These are phyloP conservation scores for Palythoa caribaeorum DNA, from an alignment of 92 coral and sea anemone species.

Conservation along the genomic window DNA sequence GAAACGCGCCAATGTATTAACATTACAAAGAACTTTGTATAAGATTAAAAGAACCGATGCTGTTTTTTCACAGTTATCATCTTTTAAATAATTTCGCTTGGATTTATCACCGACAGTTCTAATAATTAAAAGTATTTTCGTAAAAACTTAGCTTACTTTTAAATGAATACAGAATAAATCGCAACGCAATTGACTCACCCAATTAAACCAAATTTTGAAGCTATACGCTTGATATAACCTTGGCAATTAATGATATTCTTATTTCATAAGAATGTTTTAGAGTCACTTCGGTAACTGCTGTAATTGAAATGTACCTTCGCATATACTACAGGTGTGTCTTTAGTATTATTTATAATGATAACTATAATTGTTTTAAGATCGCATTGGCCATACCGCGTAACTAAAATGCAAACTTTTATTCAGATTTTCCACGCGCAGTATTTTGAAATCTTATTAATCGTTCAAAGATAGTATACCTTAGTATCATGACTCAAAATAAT, in stretches of 20 bases:
- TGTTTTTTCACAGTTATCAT: neutral
- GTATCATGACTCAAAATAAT: too few relatives aligned
- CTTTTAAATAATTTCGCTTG: neutral
- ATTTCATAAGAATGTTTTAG: neutral
- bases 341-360: neutral
- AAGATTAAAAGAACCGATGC: slow-evolving; percentile 3
- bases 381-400: neutral
- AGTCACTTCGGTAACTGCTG: neutral
- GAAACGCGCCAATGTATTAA: neutral
- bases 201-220: neutral
- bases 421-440: neutral
- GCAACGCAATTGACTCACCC: neutral
- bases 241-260: neutral
- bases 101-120: neutral
- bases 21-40: neutral
- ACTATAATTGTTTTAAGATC: neutral
- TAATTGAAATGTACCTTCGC: neutral
- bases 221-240: neutral
- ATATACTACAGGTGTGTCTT: neutral
- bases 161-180: neutral
- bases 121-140: neutral
- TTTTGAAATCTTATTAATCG: too few relatives aligned
- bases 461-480: too few relatives aligned
- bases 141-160: neutral
- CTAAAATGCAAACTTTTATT: neutral